A percentile compares a stretch with the other conserved stretches of the same genome.
Conservation (phyloP, 2,888 invertebrate species). For the Homarus gammarus region DNA sequence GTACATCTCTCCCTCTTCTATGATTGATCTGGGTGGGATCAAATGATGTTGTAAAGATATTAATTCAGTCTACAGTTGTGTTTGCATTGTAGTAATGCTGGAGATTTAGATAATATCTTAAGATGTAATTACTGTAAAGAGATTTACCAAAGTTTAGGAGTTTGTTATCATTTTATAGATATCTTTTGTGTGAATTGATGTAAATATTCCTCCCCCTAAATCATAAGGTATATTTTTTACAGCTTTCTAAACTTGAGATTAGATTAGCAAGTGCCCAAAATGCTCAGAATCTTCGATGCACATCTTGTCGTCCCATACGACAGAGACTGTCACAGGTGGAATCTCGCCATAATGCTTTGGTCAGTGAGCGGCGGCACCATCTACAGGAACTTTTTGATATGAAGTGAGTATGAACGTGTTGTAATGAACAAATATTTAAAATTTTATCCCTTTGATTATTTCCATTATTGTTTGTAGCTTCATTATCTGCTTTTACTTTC, state of each 20-base stretch:
- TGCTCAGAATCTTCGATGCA: slow-evolving; percentile 85
- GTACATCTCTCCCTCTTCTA: too few relatives aligned
- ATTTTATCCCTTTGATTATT: slow-evolving; percentile 15
- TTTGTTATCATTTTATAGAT: too few relatives aligned
- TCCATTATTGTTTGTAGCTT: neutral
- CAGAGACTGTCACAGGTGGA: slow-evolving; percentile 85
- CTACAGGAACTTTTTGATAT: slow-evolving; percentile 88
- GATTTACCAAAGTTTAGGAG: too few relatives aligned
- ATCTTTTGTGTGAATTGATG: too few relatives aligned
- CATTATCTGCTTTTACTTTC: too few relatives aligned
- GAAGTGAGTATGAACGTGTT: slow-evolving; percentile 84
- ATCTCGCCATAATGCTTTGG: slow-evolving; percentile 82
- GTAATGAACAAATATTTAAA: slow-evolving; percentile 52
- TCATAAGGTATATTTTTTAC: slow-evolving; percentile 39
- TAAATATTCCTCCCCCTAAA: neutral
- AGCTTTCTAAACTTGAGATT: slow-evolving; percentile 87
- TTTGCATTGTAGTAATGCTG: too few relatives aligned
- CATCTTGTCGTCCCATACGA: slow-evolving; percentile 84
- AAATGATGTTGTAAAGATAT: too few relatives aligned
- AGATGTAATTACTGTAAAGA: too few relatives aligned
- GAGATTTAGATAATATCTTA: too few relatives aligned
- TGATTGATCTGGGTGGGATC: too few relatives aligned
- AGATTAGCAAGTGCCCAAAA: slow-evolving; percentile 85
- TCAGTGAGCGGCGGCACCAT: slow-evolving; percentile 84
- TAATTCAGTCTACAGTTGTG: too few relatives aligned